These are phyloP conservation scores for Spheniscus mendiculus DNA, from an alignment of 2,113 vertebrate genomes.

Conservation along the genomic window DNA sequence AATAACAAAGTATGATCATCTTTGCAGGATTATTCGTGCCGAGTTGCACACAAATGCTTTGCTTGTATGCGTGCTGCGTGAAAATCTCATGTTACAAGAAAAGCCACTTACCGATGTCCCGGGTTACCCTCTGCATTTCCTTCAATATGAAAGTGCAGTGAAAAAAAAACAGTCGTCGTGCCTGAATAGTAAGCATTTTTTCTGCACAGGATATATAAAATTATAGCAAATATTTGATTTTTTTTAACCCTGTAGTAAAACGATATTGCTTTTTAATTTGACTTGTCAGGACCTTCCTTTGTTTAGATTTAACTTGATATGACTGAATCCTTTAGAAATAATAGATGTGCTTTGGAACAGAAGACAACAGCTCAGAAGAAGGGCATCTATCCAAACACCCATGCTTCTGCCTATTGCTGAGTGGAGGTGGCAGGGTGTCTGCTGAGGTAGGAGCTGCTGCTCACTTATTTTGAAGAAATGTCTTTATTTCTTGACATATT, in stretches of 20 bases:
- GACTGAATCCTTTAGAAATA: background rate
- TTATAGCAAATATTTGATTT: background rate
- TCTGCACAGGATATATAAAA: background rate
- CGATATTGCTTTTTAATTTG: background rate
- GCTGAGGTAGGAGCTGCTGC: background rate
- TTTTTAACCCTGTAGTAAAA: background rate
- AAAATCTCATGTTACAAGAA: conserved; percentile 28
- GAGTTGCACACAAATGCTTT: background rate
- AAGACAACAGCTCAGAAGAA: background rate
- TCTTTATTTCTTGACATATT: background rate
- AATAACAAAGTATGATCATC: background rate
- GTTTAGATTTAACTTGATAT: background rate
- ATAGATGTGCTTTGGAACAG: background rate
- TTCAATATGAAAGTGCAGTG: background rate
- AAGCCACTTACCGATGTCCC: conserved; percentile 13
- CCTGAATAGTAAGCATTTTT: background rate
- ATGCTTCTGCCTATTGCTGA: background rate
- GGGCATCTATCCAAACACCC: background rate
- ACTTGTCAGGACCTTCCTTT: background rate
- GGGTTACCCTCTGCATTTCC: conserved; percentile 20
- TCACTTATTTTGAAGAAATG: background rate
- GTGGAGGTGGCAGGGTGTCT: background rate
- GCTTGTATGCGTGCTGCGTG: background rate
- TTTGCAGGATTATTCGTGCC: background rate
- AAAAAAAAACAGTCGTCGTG: background rate